These are phyloP conservation scores for Carassius gibelio DNA, from an alignment of 2,113 vertebrate species.

Conservation along the genomic window DNA sequence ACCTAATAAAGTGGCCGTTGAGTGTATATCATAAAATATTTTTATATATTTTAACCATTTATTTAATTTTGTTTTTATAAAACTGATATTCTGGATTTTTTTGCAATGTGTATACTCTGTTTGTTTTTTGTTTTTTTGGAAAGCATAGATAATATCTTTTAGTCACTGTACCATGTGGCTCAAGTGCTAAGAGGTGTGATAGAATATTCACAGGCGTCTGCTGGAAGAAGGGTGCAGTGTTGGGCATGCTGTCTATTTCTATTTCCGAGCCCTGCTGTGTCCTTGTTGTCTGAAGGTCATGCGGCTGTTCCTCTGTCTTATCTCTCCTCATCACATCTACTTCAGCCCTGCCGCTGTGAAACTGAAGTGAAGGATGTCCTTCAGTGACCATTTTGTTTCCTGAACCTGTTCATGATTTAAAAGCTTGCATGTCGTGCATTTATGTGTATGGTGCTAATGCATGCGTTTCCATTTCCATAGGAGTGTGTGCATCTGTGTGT, in stretches of 20 bases:
- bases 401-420: not conserved
- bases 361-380: constrained; percentile 44
- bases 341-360: constrained; percentile 14
- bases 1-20: too few species aligned
- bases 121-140: not conserved
- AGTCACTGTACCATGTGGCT: not conserved
- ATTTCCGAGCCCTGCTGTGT: constrained; percentile 25
- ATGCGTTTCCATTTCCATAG: not conserved
- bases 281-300: constrained; percentile 47
- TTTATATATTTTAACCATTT: not conserved
- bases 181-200: constrained; percentile 25
- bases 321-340: constrained; percentile 42
- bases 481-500: not conserved
- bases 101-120: not conserved
- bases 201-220: constrained; percentile 22
- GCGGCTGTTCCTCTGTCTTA: constrained; percentile 39
- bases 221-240: constrained; percentile 15
- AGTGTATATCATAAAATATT: too few species aligned
- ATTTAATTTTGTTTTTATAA: not conserved
- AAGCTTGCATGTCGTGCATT: not conserved
- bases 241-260: constrained; percentile 41
- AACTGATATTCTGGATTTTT: not conserved
- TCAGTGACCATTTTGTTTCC: constrained; percentile 34
- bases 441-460: not conserved
- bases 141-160: constrained; percentile 1